These are phyloP conservation scores for Vicugna pacos DNA, from an alignment of 2,113 vertebrate species.

Conservation along the genomic window DNA sequence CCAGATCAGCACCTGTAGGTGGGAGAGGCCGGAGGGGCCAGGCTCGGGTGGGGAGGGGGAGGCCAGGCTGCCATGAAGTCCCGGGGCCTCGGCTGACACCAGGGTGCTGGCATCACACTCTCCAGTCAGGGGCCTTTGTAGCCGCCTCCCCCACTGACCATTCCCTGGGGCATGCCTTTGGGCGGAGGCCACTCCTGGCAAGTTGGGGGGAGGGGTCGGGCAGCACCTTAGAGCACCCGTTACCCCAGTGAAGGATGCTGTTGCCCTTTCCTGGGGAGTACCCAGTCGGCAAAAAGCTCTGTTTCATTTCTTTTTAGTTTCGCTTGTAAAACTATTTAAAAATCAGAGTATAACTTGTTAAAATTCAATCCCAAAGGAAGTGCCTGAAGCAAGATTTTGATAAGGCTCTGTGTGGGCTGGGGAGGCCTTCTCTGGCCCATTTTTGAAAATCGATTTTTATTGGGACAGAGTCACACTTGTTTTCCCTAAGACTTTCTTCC, in stretches of 20 bases:
- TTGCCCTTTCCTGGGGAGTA: neutral
- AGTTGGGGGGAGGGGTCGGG: neutral
- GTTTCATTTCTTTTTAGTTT: neutral
- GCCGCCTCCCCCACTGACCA: neutral
- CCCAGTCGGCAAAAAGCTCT: neutral
- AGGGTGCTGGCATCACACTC: neutral
- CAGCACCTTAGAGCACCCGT: rapidly evolving
- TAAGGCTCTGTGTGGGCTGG: neutral
- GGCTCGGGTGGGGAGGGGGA: neutral
- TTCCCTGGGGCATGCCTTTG: neutral
- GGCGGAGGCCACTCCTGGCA: too few relatives aligned
- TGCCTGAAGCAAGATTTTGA: neutral
- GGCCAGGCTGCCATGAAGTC: neutral
- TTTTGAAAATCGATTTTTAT: neutral
- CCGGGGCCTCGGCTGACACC: neutral
- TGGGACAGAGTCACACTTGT: neutral
- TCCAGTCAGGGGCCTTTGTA: neutral
- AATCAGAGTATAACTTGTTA: neutral
- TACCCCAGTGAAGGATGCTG: rapidly evolving
- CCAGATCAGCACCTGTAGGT: neutral
- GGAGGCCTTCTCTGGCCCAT: rapidly evolving
- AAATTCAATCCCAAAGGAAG: neutral
- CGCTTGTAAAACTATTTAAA: neutral
- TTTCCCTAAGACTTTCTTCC: neutral
- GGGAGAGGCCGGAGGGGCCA: neutral